Evolutionary conservation across 1,140 invertebrate genomes (phyloP).

Genomic region (Vollenhovia emeryi): DNA sequence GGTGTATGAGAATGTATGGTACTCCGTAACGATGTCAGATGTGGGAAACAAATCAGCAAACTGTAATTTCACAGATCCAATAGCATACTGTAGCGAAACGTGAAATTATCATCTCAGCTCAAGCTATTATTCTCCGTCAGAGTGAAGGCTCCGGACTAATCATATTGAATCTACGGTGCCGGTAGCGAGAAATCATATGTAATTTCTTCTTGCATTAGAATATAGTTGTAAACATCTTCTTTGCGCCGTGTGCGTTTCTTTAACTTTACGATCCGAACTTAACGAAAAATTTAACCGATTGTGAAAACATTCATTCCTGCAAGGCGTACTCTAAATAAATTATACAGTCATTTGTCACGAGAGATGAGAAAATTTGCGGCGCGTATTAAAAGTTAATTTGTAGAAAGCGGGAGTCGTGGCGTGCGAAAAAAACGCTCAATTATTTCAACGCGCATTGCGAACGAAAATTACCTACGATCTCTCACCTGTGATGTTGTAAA

Average conservation of each 20-base stretch:
- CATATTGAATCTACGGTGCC: slow-evolving; percentile 23
- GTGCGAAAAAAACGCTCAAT: not conserved
- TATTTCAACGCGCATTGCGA: slow-evolving; percentile 20
- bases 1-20: slow-evolving; percentile 28
- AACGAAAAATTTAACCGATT: not conserved
- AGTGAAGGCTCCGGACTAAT: not conserved
- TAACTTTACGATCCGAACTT: not conserved
- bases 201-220: slow-evolving; percentile 5
- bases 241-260: not conserved
- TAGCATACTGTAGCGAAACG: not conserved
- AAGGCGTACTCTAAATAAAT: not conserved
- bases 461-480: slow-evolving; percentile 30
- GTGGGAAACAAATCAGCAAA: slow-evolving; percentile 30
- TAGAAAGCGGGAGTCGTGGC: slow-evolving; percentile 21
- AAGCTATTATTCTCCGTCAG: slow-evolving; percentile 28
- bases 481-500: slow-evolving; percentile 2
- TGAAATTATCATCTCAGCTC: slow-evolving; percentile 29
- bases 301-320: not conserved
- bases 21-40: slow-evolving; percentile 25
- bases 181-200: slow-evolving; percentile 7
- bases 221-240: not conserved
- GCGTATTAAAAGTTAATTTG: slow-evolving; percentile 7
- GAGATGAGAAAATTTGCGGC: not conserved
- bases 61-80: slow-evolving; percentile 30
- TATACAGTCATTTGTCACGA: not conserved